Percentiles rank a stretch among this genome's conserved stretches.
These are phyloP conservation scores for Phrynocephalus forsythii DNA, from an alignment of 2,797 vertebrate genomes.

Conservation along the genomic window DNA sequence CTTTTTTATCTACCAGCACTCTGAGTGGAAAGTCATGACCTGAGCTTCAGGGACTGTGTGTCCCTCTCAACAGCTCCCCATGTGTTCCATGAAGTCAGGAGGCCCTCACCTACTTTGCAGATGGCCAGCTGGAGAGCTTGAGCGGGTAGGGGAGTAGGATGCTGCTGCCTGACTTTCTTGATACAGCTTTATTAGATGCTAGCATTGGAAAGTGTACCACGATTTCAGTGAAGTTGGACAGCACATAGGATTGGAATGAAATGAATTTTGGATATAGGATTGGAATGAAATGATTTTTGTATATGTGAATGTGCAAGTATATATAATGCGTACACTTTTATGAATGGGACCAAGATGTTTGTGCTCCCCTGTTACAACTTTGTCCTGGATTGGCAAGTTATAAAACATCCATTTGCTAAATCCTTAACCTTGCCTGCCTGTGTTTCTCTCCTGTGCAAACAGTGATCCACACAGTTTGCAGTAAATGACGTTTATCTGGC, in stretches of 20 bases:
- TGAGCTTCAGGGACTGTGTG: not conserved
- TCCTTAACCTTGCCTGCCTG: not conserved
- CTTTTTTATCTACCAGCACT: not conserved
- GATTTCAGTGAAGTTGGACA: too few relatives aligned
- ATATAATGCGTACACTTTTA: too few relatives aligned
- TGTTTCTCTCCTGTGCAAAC: conserved; percentile 12
- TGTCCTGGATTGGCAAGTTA: not conserved
- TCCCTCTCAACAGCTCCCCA: not conserved
- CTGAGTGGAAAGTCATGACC: not conserved
- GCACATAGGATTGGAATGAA: too few relatives aligned
- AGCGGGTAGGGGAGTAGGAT: too few relatives aligned
- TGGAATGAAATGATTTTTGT: too few relatives aligned
- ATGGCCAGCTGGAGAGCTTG: not conserved
- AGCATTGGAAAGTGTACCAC: too few relatives aligned
- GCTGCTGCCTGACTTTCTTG: too few relatives aligned
- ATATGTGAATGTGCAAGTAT: too few relatives aligned
- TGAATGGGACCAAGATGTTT: not conserved
- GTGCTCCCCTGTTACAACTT: not conserved
- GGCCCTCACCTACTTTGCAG: not conserved
- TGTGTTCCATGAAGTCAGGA: not conserved
- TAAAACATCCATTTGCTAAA: conserved; percentile 15
- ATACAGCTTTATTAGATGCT: too few relatives aligned
- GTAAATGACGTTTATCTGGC: conserved; percentile 54
- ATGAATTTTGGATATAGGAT: too few relatives aligned
- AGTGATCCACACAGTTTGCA: rapidly evolving